Evolutionary conservation across 2,113 vertebrate species (phyloP), one percentile per base, ranked within the genome.

Genomic region (Neogale vison): DNA sequence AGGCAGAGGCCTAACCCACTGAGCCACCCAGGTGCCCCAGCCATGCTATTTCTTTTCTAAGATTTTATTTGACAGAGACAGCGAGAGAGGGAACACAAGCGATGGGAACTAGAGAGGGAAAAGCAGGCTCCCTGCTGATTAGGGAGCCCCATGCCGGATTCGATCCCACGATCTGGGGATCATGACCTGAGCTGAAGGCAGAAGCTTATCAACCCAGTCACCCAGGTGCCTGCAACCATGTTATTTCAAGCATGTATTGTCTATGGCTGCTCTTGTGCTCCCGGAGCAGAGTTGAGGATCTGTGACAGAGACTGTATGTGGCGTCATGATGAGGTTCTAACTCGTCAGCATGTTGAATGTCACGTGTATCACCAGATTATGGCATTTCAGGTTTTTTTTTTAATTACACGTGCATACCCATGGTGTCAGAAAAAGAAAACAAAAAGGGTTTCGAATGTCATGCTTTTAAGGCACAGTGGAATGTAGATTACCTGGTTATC

Each of bases 381-480:
- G 69, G 59, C 31, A 52, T 71, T 69, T 24, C n/a, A 1, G 36
- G 31, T 9, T 12, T 17, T 67, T 69, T 67, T 71, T 57, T 69
- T 31, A 86, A 87, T 55, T 71, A 63, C n/a, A 77, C 61, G 23
- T 79, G 50, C 36, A 63, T 91, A 45, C 7, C 7, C 69, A 45
- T 55, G 52, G 52, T 63, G 36, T 83, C 76, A 91, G 93, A 95
- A 90, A 74, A 74, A 34, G 63, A 31, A 67, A 93, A 88, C 45
- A 88, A 76, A 97, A 81, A 59, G 31, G 50, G 47, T 67, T 91
- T 93, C 9, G 10, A 76, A 88, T 69, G n/a, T 67, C n/a, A 24
- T 20, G n/a, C 47, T 91, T 97, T 94, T 77, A 82, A 92, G 39
- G 69, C 8, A 89, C 21, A 39, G 20, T 52, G 59, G 47, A 67